Conservation (phyloP, 2,888 invertebrate genomes). For the Campoletis raptor region DNA sequence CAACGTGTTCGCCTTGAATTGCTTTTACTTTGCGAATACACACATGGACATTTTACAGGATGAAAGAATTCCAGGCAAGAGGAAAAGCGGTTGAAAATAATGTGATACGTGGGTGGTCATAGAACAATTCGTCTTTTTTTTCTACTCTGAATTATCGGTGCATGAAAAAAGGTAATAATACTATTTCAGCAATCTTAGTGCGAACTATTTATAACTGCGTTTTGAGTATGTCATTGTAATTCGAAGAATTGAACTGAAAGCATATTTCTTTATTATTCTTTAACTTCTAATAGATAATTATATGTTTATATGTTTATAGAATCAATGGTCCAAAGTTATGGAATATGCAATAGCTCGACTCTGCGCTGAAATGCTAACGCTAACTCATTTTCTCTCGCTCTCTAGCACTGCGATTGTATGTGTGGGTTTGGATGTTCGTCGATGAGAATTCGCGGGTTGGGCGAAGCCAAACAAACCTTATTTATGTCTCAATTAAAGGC, state of each 20-base stretch:
- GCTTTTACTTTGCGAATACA: constrained; percentile 48
- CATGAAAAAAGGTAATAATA: constrained; percentile 42
- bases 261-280: not conserved
- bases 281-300: not conserved
- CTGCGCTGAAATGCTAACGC: constrained; percentile 33
- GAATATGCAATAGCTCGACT: not conserved
- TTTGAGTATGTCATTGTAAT: not conserved
- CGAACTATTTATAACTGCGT: constrained; percentile 25
- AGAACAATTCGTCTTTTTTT: constrained; percentile 34
- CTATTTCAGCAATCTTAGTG: constrained; percentile 41
- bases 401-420: constrained; percentile 2
- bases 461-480: constrained; percentile 85
- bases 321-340: not conserved
- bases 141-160: constrained; percentile 48
- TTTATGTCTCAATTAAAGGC: constrained; percentile 85
- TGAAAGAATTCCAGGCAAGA: constrained; percentile 53
- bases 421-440: constrained; percentile 24
- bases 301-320: not conserved
- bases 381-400: constrained; percentile 55
- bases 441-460: constrained; percentile 77
- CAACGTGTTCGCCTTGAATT: constrained; percentile 68
- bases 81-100: constrained; percentile 57
- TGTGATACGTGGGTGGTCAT: constrained; percentile 65
- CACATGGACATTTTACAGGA: constrained; percentile 58
- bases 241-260: not conserved